Evolutionary conservation across 2,797 vertebrate species (phyloP).

Genomic region (Momotus momota): DNA sequence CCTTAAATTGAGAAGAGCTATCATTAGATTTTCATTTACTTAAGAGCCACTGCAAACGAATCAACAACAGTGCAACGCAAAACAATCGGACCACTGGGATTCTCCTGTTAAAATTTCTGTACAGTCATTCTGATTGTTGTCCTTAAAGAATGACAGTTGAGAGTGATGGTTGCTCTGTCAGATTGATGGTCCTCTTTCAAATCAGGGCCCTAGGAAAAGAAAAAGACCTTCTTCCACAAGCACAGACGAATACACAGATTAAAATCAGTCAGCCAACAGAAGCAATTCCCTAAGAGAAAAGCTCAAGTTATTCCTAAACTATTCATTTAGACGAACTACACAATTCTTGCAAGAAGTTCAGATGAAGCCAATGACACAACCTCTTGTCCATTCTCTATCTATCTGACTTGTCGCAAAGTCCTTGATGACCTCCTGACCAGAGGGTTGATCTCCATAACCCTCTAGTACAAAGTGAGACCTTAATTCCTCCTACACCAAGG

Average conservation of each 20-base stretch:
- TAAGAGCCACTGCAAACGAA: not conserved
- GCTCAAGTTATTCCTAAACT: not conserved
- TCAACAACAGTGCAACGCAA: too few relatives aligned
- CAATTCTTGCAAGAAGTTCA: not conserved
- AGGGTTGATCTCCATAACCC: not conserved
- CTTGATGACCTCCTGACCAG: rapidly evolving
- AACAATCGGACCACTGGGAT: not conserved
- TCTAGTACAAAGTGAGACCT: not conserved
- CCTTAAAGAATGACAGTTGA: not conserved
- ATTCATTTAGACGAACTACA: not conserved
- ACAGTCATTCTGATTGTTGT: too few relatives aligned
- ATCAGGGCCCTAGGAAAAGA: not conserved
- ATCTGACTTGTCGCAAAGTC: not conserved
- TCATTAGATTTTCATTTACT: not conserved
- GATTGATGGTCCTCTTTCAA: not conserved
- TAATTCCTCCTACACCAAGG: not conserved
- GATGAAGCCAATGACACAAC: not conserved
- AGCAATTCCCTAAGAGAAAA: not conserved
- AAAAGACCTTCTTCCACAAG: not conserved
- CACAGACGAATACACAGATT: not conserved
- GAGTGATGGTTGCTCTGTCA: not conserved
- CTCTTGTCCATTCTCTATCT: not conserved
- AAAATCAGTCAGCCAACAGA: not conserved
- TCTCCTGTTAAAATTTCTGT: not conserved
- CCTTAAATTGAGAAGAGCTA: not conserved